Conservation (phyloP, 2,113 vertebrate genomes). For the Illadopsis cleaveri region DNA sequence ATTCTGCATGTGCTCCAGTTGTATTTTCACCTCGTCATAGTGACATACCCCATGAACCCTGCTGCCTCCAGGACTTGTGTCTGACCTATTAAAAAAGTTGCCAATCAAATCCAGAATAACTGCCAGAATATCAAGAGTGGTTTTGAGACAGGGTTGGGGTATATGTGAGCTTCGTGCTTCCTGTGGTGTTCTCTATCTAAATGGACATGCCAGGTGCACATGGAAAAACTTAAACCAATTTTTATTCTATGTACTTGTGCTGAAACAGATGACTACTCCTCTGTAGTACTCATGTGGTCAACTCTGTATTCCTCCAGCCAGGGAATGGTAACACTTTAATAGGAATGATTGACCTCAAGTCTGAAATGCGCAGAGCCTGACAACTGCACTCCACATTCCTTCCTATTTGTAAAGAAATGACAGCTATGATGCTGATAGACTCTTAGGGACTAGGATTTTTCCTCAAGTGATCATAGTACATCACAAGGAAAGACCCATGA, state of each 20-base stretch:
- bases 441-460: background rate
- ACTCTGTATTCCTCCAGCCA: background rate
- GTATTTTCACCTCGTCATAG: accelerated
- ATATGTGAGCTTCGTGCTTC: background rate
- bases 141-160: background rate
- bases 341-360: constrained; percentile 13
- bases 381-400: background rate
- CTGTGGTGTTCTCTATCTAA: constrained; percentile 21
- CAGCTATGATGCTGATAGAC: background rate
- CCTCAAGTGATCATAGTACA: background rate
- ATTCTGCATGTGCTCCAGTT: background rate
- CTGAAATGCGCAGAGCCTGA: background rate
- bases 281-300: background rate
- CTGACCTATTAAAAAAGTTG: constrained; percentile 7
- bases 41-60: background rate
- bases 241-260: background rate
- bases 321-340: constrained; percentile 24
- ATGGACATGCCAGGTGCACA: constrained; percentile 3
- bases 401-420: background rate
- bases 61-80: background rate
- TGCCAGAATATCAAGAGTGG: background rate
- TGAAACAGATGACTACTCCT: constrained; percentile 23
- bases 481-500: constrained; percentile 3
- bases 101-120: constrained; percentile 8
- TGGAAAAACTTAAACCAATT: constrained; percentile 39